Percentiles rank a stretch among this genome's conserved stretches.
phyloP scores from a whole-genome alignment of 2,113 vertebrate genomes.

The Solea solea region DNA sequence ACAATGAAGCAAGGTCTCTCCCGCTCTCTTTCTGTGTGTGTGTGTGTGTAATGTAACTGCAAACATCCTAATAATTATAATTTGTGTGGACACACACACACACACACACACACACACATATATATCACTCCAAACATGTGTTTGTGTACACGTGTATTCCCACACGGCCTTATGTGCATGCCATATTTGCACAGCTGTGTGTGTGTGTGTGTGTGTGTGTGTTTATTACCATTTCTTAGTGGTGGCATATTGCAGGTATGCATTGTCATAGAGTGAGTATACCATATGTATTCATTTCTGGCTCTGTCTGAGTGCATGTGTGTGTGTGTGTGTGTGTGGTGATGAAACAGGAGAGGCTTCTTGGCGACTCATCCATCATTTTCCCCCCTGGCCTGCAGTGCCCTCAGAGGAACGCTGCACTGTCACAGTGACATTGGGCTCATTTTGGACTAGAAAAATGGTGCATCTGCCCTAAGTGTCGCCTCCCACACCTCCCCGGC shows the following conservation, averaged over 20 bases:
- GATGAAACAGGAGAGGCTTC: conserved; percentile 64
- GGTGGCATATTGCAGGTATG: conserved; percentile 43
- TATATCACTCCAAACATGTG: conserved; percentile 49
- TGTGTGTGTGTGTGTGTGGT: conserved; percentile 26
- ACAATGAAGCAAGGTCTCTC: conserved; percentile 52
- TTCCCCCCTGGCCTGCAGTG: conserved; percentile 60
- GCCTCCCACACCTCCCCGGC: background rate
- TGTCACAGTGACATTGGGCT: conserved; percentile 76
- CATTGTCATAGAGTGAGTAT: conserved; percentile 42
- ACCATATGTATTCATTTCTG: conserved; percentile 16
- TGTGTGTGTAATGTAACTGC: conserved; percentile 26
- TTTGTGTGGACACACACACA: conserved; percentile 46
- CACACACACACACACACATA: background rate
- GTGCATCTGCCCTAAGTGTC: conserved; percentile 44
- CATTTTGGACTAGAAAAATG: conserved; percentile 76
- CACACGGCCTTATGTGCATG: conserved; percentile 32
- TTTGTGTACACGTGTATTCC: conserved; percentile 35
- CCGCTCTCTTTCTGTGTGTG: conserved; percentile 12
- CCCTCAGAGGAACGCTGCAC: conserved; percentile 65
- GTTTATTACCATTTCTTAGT: conserved; percentile 22
- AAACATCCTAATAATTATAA: conserved; percentile 63
- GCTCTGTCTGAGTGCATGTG: conserved; percentile 12
- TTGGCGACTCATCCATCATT: conserved; percentile 79
- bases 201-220: conserved; percentile 22
- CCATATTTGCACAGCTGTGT: conserved; percentile 12